Conservation (phyloP, 2,797 vertebrate species). For the Megalops cyprinoides region DNA sequence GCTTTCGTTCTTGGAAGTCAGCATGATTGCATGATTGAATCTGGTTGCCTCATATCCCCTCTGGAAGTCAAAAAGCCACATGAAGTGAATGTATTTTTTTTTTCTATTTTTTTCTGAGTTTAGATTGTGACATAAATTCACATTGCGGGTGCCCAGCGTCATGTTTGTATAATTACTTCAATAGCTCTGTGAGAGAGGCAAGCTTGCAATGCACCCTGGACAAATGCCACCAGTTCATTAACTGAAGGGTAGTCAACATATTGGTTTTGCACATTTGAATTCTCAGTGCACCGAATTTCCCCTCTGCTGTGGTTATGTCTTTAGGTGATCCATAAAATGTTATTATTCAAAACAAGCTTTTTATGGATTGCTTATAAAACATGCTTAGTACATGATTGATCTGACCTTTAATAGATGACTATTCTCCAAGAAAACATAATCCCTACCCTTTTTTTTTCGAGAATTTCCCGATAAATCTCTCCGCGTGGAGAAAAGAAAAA, state of each 20-base stretch:
- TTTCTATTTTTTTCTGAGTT: background rate
- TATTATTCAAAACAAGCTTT: constrained; percentile 81
- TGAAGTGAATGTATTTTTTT: background rate
- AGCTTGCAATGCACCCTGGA: constrained; percentile 34
- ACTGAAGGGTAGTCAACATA: constrained; percentile 67
- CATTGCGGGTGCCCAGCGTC: background rate
- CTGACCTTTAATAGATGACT: constrained; percentile 76
- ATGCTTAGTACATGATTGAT: constrained; percentile 78
- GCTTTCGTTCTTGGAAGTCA: too few species aligned
- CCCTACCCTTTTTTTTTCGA: constrained; percentile 70
- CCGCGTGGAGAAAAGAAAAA: background rate
- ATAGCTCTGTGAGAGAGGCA: background rate
- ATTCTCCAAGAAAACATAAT: constrained; percentile 73
- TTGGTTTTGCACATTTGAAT: constrained; percentile 69
- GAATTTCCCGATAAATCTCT: constrained; percentile 34
- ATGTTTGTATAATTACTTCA: background rate
- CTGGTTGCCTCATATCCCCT: background rate
- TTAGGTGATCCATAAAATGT: constrained; percentile 80
- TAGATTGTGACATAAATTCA: background rate
- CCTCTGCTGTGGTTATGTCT: constrained; percentile 66
- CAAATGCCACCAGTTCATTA: constrained; percentile 77
- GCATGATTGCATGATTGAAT: too few species aligned
- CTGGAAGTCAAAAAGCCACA: background rate
- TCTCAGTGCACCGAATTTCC: constrained; percentile 51
- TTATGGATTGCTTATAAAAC: constrained; percentile 76